Conservation (phyloP, 2,888 invertebrate genomes). For the Diarsia brunnea region DNA sequence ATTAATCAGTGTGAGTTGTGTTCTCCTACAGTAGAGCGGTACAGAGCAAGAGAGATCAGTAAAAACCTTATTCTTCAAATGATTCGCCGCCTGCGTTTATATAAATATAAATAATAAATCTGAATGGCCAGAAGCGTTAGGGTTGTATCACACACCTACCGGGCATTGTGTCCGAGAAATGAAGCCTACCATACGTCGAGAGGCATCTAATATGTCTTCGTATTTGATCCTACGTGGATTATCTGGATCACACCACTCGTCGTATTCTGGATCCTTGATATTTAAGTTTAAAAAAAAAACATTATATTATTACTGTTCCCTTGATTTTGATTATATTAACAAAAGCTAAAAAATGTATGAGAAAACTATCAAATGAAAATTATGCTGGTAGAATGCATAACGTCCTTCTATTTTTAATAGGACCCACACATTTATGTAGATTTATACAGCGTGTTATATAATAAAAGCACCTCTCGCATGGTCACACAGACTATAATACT, state of each 20-base stretch:
- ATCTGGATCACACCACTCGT: conserved; percentile 83
- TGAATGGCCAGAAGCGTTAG: neutral
- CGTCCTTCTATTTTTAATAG: too few species aligned
- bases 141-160: conserved; percentile 66
- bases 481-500: too few species aligned
- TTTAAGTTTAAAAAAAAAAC: neutral
- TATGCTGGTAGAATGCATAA: too few species aligned
- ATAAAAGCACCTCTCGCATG: too few species aligned
- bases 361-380: too few species aligned
- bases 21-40: neutral
- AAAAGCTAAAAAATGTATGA: neutral
- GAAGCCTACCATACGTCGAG: conserved; percentile 91
- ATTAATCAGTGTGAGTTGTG: neutral
- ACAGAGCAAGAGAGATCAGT: neutral
- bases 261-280: conserved; percentile 80
- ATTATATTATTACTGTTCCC: neutral
- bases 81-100: neutral
- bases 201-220: conserved; percentile 92
- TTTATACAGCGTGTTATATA: too few species aligned
- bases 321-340: neutral
- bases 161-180: conserved; percentile 92
- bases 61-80: neutral
- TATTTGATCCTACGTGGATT: conserved; percentile 88
- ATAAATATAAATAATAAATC: neutral
- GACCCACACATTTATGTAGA: too few species aligned